These are phyloP conservation scores for Daphoenositta chrysoptera DNA, from an alignment of 2,113 vertebrate genomes.

Conservation along the genomic window DNA sequence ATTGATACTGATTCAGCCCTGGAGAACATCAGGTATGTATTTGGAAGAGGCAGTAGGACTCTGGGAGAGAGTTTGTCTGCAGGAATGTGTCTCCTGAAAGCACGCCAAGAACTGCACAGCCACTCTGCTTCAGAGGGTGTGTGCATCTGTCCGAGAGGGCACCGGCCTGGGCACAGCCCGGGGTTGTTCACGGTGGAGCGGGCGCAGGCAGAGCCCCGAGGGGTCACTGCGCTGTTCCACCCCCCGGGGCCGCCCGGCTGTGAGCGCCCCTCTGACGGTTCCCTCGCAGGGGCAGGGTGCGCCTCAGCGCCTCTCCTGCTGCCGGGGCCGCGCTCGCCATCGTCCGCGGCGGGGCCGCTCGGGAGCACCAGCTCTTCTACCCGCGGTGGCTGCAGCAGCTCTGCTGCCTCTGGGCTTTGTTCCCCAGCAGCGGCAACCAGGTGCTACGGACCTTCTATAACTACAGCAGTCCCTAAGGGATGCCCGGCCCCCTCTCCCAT, in stretches of 20 bases:
- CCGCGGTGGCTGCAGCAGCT: conserved; percentile 69
- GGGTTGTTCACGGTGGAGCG: neutral
- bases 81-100: neutral
- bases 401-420: conserved; percentile 67
- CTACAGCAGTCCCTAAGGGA: conserved; percentile 25
- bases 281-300: conserved; percentile 62
- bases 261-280: neutral
- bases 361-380: conserved; percentile 74
- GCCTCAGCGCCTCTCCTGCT: conserved; percentile 66
- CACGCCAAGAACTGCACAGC: neutral
- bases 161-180: neutral
- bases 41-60: neutral
- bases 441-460: conserved; percentile 70
- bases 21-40: conserved; percentile 72
- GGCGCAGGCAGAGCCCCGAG: neutral
- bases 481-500: neutral
- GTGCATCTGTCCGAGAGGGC: rapidly evolving
- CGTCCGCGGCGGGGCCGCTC: conserved; percentile 68
- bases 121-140: rapidly evolving
- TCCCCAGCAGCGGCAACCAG: conserved; percentile 48
- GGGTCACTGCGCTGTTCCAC: neutral
- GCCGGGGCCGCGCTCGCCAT: conserved; percentile 79
- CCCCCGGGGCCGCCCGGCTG: neutral
- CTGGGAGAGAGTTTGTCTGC: neutral
- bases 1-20: conserved; percentile 76